These are phyloP conservation scores for Portevinia maculata DNA, from an alignment of 2,888 invertebrate species.

Conservation along the genomic window DNA sequence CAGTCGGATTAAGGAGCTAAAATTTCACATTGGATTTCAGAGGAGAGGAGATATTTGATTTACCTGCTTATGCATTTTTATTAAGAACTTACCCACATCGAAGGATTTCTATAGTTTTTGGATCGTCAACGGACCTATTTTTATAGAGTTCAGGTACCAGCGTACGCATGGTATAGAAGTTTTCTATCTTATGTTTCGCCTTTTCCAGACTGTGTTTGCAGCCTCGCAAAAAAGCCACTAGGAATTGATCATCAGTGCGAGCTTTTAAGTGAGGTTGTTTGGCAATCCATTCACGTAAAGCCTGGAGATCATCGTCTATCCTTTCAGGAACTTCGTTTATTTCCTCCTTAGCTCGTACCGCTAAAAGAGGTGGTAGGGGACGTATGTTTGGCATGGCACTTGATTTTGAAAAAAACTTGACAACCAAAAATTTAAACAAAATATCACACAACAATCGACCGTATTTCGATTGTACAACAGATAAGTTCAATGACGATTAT, in stretches of 20 bases:
- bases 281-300: constrained; percentile 84
- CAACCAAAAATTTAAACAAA: too few relatives aligned
- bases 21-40: neutral
- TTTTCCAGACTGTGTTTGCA: constrained; percentile 85
- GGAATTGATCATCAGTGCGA: constrained; percentile 83
- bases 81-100: constrained; percentile 78
- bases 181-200: constrained; percentile 85
- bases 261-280: constrained; percentile 84
- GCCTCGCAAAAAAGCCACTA: constrained; percentile 84
- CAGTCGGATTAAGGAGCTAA: constrained; percentile 79
- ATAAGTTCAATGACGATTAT: constrained; percentile 12
- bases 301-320: constrained; percentile 80
- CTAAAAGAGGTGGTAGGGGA: constrained; percentile 78
- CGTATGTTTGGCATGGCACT: constrained; percentile 78
- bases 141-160: constrained; percentile 85
- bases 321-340: constrained; percentile 83
- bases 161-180: constrained; percentile 85
- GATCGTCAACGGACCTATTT: constrained; percentile 79
- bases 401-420: neutral
- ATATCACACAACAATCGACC: neutral
- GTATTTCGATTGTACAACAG: constrained; percentile 13
- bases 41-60: too few relatives aligned
- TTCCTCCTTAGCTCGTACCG: constrained; percentile 82
- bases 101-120: constrained; percentile 78
- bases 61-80: neutral